phyloP scores from a whole-genome alignment of 2,113 vertebrate species.

The Melanotaenia duboulayi region DNA sequence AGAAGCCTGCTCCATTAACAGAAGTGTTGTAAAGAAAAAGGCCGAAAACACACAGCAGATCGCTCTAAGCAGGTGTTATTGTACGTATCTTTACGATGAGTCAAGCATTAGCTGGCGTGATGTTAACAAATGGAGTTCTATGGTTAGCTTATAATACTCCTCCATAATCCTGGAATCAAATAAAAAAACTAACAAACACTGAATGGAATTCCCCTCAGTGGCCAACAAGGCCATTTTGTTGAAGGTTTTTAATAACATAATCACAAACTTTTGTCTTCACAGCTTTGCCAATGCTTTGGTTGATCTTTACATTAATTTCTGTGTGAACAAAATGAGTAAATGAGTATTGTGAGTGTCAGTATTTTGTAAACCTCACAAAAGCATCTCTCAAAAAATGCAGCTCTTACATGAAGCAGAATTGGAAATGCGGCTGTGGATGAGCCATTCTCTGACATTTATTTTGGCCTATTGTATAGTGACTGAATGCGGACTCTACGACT shows the following conservation, averaged over 20 bases:
- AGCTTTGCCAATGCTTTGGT: background rate
- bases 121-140: conserved; percentile 8
- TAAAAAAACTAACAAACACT: conserved; percentile 21
- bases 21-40: conserved; percentile 18
- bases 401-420: conserved; percentile 23
- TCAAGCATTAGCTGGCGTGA: conserved; percentile 31
- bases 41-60: conserved; percentile 13
- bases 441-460: conserved; percentile 32
- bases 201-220: conserved; percentile 5
- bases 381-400: conserved; percentile 9
- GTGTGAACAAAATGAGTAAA: conserved; percentile 3
- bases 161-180: conserved; percentile 13
- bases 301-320: conserved; percentile 19
- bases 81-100: conserved; percentile 36
- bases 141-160: conserved; percentile 20
- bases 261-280: conserved; percentile 4
- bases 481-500: conserved; percentile 23
- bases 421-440: background rate
- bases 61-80: conserved; percentile 45
- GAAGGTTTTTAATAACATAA: conserved; percentile 8
- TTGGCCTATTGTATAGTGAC: conserved; percentile 28
- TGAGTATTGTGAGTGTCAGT: background rate
- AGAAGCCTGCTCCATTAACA: conserved; percentile 35
- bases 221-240: conserved; percentile 6
- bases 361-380: conserved; percentile 28